Base-by-base conservation (phyloP, 2,113 vertebrate genomes). In the Australoheros scitulus region DNA sequence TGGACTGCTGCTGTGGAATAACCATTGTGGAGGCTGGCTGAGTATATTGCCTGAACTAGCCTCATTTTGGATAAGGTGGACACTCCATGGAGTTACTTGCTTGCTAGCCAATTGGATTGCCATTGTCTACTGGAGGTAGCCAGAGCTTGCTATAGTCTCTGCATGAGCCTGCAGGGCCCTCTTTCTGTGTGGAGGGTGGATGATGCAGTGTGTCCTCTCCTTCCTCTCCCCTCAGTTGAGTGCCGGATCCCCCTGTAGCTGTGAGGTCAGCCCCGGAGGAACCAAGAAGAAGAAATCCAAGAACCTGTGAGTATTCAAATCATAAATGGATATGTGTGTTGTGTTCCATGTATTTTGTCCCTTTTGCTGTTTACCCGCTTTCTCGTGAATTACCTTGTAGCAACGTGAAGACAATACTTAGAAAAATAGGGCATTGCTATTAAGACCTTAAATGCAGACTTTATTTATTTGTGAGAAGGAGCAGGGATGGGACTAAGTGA, bases 271-370 rank as follows among this genome's bases (percentile, higher is more conserved):
- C 0, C 89, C 93, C 3, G 95, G 95, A 65, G 96, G 95, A 41
- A 94, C 92, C 85, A 96, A 89, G 96, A 97, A 98, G 95, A 97
- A 97, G 91, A 96, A 94, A 86, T 95, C 97, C 96, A 98, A 96
- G 95, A 99, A 96, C 92, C 94, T 99, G 98, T 99, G 94, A 94
- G 98, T 98, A 82, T 80, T 52, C 14, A 52, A 26, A 61, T 65
- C 3, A 64, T 26, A 38, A 3, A 29, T 59, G 2, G 26, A 58
- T 43, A 24, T 14, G 3, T 34, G 11, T 58, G 20, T 64, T 18
- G 4, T 68, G 61, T 34, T 79, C 29, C 2, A 1, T 24, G 13
- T 59, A 14, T 85, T 47, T 41, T 81, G 75, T 88, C 13, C 47
- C 5, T 32, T 47, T 65, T 15, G 38, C 14, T 3, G 1, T 22